Base-by-base conservation (phyloP, 2,797 vertebrate genomes). In the Spondyliosoma cantharus region DNA sequence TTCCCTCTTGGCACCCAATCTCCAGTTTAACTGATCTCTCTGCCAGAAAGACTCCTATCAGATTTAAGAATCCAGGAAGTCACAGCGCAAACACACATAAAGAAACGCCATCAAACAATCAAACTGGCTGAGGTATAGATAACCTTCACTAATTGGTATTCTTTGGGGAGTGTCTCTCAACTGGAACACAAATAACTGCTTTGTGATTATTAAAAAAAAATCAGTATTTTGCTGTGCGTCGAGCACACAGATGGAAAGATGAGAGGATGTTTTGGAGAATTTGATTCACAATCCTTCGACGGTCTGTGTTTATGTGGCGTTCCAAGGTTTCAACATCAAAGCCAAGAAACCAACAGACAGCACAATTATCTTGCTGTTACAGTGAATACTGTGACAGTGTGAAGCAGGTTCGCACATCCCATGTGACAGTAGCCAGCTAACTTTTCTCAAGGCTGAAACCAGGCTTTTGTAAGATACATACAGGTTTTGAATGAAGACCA, bases 111-210 rank as follows among this genome's bases (percentile, higher is more conserved):
- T 14, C 56, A 11, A 17, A 67, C 22, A 63, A 37, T 65, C 25
- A 62, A 61, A 72, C 25, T 13, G 22, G 19, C 66, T 20, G n/a
- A 75, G 7, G 45, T 66, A 43, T 5, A 0, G 56, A 69, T 80
- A 80, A 86, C 29, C 25, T 68, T 60, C 46, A 52, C 70, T 85
- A 79, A 77, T 78, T 70, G 17, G 48, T 57, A 62, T 76, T 86
- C 43, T 58, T 81, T 64, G 16, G 43, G 59, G 76, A 71, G 24
- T 5, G 17, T 54, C 53, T 53, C 59, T 48, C 42, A 64, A 50
- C 24, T 0, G 4, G 57, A 88, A 69, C 76, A 69, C n/a, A 64
- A 80, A 71, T 62, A 0, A 73, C 60, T 32, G 42, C 20, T 76
- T 49, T 61, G 37, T 67, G 14, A 78, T 69, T 61, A 54, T 61